phyloP scores from a whole-genome alignment of 1,140 invertebrate genomes.

The Whitmania pigra region DNA sequence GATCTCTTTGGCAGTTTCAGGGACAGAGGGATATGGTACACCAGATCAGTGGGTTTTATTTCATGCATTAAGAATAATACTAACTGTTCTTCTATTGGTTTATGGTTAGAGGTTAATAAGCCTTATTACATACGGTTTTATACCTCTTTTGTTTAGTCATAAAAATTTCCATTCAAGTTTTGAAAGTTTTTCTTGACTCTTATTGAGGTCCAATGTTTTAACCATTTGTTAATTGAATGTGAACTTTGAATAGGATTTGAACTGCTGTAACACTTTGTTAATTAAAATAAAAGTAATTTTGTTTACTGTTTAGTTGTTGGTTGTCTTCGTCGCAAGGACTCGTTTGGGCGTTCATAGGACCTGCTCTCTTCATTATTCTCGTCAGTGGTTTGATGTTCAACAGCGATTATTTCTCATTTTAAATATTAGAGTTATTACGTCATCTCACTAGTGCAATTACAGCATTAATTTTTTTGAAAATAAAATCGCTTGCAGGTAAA shows the following conservation, averaged over 20 bases:
- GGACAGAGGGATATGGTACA: conserved; percentile 18
- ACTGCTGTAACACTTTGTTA: too few species aligned
- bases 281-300: not conserved
- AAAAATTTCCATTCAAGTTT: too few species aligned
- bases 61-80: too few species aligned
- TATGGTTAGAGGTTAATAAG: not conserved
- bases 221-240: too few species aligned
- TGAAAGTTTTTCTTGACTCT: not conserved
- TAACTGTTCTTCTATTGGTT: too few species aligned
- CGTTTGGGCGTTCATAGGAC: conserved; percentile 23
- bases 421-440: too few species aligned
- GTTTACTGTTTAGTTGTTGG: conserved; percentile 18
- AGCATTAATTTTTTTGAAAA: too few species aligned
- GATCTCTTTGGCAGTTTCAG: conserved; percentile 11
- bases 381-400: conserved; percentile 3
- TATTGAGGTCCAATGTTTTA: not conserved
- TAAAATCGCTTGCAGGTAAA: conserved; percentile 8
- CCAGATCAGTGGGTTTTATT: conserved; percentile 2
- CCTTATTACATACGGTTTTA: too few species aligned
- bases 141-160: too few species aligned
- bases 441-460: too few species aligned
- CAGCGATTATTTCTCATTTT: too few species aligned
- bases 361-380: conserved; percentile 19
- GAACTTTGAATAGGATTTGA: not conserved
- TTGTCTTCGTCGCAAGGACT: conserved; percentile 12